Percentiles rank a stretch among this genome's conserved stretches.
Evolutionary conservation across 2,888 invertebrate genomes (phyloP).

Genomic region (Meiosimyza decipiens): DNA sequence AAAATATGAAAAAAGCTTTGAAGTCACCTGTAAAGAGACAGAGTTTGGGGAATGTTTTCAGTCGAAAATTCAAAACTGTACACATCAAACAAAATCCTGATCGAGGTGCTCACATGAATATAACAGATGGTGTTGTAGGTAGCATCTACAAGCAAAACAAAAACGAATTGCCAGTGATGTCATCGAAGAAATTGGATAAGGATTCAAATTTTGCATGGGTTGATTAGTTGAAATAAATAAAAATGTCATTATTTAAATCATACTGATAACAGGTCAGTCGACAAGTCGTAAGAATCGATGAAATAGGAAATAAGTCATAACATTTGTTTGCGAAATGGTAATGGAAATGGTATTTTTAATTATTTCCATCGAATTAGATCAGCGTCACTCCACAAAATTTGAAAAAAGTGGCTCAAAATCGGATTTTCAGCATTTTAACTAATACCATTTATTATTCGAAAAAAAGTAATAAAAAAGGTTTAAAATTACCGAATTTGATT

Average conservation of each 20-base stretch:
- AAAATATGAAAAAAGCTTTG: slow-evolving; percentile 45
- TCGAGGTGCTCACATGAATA: slow-evolving; percentile 43
- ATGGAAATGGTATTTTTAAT: too few relatives aligned
- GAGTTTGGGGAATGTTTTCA: slow-evolving; percentile 51
- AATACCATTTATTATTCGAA: too few relatives aligned
- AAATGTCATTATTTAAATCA: background rate
- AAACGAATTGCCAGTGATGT: slow-evolving; percentile 53
- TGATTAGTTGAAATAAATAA: slow-evolving; percentile 46
- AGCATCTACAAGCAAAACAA: slow-evolving; percentile 56
- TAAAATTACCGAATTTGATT: too few relatives aligned
- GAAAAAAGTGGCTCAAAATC: too few relatives aligned
- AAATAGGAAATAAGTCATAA: too few relatives aligned
- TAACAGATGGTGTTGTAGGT: slow-evolving; percentile 33
- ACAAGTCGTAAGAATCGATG: too few relatives aligned
- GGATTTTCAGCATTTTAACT: too few relatives aligned
- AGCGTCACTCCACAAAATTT: too few relatives aligned
- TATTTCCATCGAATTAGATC: too few relatives aligned
- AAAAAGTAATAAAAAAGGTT: too few relatives aligned
- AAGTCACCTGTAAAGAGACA: slow-evolving; percentile 43
- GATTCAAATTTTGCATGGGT: slow-evolving; percentile 63
- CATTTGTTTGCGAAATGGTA: too few relatives aligned
- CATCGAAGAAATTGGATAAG: slow-evolving; percentile 51
- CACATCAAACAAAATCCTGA: slow-evolving; percentile 44
- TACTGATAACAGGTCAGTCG: too few relatives aligned
- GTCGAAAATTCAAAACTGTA: slow-evolving; percentile 51